Percentiles rank a stretch among this genome's conserved stretches.
These are phyloP conservation scores for Sebastes iracundus DNA, from an alignment of 2,797 vertebrate species.

Conservation along the genomic window DNA sequence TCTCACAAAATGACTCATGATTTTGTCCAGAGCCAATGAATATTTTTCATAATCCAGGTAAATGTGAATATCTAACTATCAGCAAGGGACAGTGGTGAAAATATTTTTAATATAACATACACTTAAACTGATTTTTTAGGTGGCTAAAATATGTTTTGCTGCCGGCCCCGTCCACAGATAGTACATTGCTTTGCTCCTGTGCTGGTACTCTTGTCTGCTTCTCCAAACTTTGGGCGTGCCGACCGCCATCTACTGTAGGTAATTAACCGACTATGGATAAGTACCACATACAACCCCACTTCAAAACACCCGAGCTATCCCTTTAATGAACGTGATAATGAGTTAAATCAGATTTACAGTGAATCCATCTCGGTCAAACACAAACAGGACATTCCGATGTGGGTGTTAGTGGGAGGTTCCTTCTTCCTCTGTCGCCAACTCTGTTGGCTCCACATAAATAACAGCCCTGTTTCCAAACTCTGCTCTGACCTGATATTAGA, in stretches of 20 bases:
- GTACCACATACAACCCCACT: no score
- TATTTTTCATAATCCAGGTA: not conserved
- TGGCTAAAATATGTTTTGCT: no score
- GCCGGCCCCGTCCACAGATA: no score
- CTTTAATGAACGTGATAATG: not conserved
- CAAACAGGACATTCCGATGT: constrained; percentile 59
- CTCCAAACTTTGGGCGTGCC: accelerated
- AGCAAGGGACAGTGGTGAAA: no score
- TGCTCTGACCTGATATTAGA: not conserved
- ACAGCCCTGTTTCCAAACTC: constrained; percentile 1
- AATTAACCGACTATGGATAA: accelerated
- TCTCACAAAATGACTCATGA: constrained; percentile 18
- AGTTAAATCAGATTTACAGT: not conserved
- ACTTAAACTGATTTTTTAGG: no score
- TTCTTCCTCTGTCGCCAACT: not conserved
- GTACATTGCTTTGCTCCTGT: no score
- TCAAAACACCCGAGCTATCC: no score
- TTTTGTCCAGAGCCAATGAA: constrained; percentile 34
- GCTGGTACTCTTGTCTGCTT: no score
- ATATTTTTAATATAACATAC: no score
- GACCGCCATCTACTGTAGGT: no score
- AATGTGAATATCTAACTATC: not conserved
- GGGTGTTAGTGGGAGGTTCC: constrained; percentile 24
- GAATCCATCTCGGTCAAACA: not conserved
- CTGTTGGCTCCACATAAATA: constrained; percentile 9